Evolutionary conservation across 2,113 vertebrate species (phyloP).

Genomic region (Planiliza haematocheilus): DNA sequence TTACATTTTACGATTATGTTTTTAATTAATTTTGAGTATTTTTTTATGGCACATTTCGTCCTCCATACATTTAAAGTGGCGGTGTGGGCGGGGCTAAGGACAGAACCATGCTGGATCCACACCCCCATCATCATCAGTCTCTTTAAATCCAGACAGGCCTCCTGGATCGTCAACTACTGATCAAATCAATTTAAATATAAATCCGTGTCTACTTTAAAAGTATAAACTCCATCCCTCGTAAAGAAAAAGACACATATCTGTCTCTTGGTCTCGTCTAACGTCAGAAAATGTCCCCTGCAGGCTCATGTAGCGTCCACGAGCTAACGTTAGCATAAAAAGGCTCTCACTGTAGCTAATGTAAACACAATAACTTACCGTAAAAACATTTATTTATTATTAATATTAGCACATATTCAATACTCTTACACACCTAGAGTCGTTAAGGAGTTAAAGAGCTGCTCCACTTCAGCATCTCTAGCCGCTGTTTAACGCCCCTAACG

Average conservation of each 20-base stretch:
- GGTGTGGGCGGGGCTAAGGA: slow-evolving; percentile 55
- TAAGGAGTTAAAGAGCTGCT: no score
- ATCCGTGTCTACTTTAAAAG: neutral
- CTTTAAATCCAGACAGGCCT: slow-evolving; percentile 55
- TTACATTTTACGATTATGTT: no score
- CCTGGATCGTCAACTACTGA: fast-evolving
- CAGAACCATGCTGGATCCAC: slow-evolving; percentile 52
- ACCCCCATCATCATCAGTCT: slow-evolving; percentile 42
- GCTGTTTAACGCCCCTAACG: slow-evolving; percentile 21
- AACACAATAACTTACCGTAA: neutral
- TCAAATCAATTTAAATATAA: neutral
- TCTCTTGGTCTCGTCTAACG: neutral
- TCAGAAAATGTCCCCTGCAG: neutral
- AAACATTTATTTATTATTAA: neutral
- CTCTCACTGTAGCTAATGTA: neutral
- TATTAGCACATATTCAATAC: no score
- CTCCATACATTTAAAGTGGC: no score
- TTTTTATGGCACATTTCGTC: no score
- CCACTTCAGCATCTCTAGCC: neutral
- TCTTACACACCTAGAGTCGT: no score
- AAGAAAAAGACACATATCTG: fast-evolving
- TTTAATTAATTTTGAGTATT: no score
- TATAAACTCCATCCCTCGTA: fast-evolving
- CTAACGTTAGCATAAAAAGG: slow-evolving; percentile 55
- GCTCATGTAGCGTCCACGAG: slow-evolving; percentile 28